phyloP scores from a whole-genome alignment of 2,888 invertebrate genomes.

The Cerastis leucographa region DNA sequence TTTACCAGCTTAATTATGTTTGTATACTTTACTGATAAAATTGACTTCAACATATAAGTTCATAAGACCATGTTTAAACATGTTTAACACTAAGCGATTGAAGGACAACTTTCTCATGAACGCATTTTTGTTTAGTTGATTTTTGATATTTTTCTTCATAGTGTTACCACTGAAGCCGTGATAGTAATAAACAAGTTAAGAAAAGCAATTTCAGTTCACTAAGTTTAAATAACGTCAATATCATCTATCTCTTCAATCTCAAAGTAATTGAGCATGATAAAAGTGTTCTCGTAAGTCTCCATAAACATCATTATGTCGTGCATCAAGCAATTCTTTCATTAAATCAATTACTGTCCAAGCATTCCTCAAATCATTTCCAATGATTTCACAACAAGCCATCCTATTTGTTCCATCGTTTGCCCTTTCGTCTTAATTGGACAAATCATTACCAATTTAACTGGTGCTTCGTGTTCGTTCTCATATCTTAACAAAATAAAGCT shows the following conservation, averaged over 20 bases:
- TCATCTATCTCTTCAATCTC: constrained; percentile 4
- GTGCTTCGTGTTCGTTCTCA: constrained; percentile 70
- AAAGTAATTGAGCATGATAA: constrained; percentile 41
- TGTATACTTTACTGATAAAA: constrained; percentile 35
- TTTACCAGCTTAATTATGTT: constrained; percentile 25
- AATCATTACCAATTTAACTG: constrained; percentile 85
- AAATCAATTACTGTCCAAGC: constrained; percentile 62
- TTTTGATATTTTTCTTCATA: background rate
- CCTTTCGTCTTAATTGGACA: constrained; percentile 85
- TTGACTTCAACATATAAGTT: constrained; percentile 6
- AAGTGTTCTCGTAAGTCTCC: constrained; percentile 40
- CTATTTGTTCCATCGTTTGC: constrained; percentile 68
- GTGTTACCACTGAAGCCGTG: background rate
- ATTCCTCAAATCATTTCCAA: constrained; percentile 71
- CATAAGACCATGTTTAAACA: background rate
- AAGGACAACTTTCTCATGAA: background rate
- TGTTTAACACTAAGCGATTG: constrained; percentile 1
- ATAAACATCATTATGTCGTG: constrained; percentile 52
- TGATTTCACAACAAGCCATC: constrained; percentile 77
- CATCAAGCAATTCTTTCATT: constrained; percentile 64
- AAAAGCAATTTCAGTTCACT: background rate
- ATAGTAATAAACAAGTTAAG: background rate
- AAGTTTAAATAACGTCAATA: constrained; percentile 3
- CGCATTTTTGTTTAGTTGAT: background rate
- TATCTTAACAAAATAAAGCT: constrained; percentile 82